These are phyloP conservation scores for Lepus oiostolus DNA, from an alignment of 2,797 vertebrate species.

Conservation along the genomic window DNA sequence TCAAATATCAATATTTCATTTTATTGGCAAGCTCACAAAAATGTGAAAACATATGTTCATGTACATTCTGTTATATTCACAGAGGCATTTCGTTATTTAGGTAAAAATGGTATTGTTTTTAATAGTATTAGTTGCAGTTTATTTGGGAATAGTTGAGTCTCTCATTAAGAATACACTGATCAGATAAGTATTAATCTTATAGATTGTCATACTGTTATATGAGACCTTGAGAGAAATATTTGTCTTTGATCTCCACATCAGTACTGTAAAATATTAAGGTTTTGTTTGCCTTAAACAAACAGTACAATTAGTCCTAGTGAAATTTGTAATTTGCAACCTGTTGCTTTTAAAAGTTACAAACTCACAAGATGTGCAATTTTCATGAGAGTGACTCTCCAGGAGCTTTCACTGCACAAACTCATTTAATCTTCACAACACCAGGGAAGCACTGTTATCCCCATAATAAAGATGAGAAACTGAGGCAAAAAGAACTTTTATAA, in stretches of 20 bases:
- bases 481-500: neutral
- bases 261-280: neutral
- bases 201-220: neutral
- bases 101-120: neutral
- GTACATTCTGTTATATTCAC: neutral
- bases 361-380: neutral
- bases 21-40: constrained; percentile 25
- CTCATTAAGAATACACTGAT: neutral
- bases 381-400: neutral
- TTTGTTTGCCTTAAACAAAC: neutral
- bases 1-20: constrained; percentile 36
- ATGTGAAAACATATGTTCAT: neutral
- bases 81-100: neutral
- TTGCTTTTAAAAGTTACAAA: neutral
- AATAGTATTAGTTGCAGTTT: neutral
- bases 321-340: neutral
- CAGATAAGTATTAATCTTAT: neutral
- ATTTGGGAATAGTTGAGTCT: neutral
- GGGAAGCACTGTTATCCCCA: neutral
- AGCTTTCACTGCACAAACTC: neutral
- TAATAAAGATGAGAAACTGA: neutral
- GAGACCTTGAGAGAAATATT: neutral
- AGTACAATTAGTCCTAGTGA: neutral
- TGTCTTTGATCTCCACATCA: neutral
- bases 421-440: neutral